Conservation (phyloP, 2,113 vertebrate genomes). For the Puntigrus tetrazona region DNA sequence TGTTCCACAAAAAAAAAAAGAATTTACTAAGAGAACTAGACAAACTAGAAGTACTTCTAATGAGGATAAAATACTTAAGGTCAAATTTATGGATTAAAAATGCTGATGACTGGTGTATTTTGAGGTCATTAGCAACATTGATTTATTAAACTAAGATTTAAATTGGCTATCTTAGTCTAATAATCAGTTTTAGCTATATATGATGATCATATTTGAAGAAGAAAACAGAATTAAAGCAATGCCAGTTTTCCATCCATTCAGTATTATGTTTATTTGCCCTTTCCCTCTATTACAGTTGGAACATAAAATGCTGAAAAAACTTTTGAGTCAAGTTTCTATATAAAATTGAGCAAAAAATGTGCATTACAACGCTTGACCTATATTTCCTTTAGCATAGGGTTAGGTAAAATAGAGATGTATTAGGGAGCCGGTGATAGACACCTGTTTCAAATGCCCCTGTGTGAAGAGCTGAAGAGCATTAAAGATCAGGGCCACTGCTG, state of each 20-base stretch:
- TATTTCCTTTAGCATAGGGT: neutral
- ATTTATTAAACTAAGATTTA: slow-evolving; percentile 5
- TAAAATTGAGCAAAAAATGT: neutral
- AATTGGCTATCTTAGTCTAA: no score
- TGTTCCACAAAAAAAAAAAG: slow-evolving; percentile 16
- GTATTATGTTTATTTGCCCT: neutral
- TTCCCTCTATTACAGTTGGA: neutral
- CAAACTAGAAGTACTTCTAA: neutral
- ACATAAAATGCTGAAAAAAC: neutral
- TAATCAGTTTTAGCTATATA: no score
- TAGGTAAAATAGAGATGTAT: no score
- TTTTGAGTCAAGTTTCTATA: neutral
- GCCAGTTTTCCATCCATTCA: neutral
- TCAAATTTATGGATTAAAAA: neutral
- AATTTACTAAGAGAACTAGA: neutral
- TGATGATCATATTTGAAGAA: neutral
- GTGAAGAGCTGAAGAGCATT: no score
- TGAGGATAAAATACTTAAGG: no score
- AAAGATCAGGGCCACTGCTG: no score
- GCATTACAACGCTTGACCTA: neutral
- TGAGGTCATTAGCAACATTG: neutral
- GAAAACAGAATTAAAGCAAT: neutral
- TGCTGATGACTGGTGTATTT: neutral
- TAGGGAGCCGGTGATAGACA: no score
- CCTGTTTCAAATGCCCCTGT: no score